Percentiles rank a stretch among this genome's conserved stretches.
These are phyloP conservation scores for Eleginops maclovinus DNA, from an alignment of 2,113 vertebrate species.

Conservation along the genomic window DNA sequence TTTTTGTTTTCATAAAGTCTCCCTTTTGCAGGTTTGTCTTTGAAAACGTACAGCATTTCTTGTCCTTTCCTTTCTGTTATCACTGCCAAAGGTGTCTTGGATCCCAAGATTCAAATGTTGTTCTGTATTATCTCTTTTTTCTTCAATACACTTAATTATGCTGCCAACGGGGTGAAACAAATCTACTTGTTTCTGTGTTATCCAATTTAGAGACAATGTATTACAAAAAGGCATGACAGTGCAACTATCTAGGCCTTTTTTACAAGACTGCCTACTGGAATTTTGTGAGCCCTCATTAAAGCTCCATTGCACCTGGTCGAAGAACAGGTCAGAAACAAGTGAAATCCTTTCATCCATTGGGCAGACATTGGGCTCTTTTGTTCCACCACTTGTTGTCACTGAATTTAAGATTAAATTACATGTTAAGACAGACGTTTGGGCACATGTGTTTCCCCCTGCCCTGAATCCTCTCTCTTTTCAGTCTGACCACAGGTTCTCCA, in stretches of 20 bases:
- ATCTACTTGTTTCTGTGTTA: conserved; percentile 1
- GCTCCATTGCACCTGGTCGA: conserved; percentile 1
- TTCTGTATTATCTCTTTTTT: neutral
- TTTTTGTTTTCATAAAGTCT: neutral
- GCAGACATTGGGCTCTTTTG: conserved; percentile 21
- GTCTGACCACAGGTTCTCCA: conserved; percentile 90
- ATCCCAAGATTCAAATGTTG: conserved; percentile 11
- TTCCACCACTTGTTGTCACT: conserved; percentile 41
- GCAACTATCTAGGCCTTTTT: conserved; percentile 14
- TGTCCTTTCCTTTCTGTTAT: conserved; percentile 20
- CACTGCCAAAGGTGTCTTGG: conserved; percentile 40
- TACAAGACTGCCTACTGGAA: neutral
- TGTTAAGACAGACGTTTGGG: conserved; percentile 64
- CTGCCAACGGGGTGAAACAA: conserved; percentile 35
- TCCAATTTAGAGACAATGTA: neutral
- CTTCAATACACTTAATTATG: neutral
- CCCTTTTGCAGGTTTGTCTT: neutral
- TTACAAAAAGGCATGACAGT: neutral
- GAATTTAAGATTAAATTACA: conserved; percentile 44
- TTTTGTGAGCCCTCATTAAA: neutral
- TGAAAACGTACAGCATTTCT: conserved; percentile 10
- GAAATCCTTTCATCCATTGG: conserved; percentile 18
- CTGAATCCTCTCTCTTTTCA: conserved; percentile 62
- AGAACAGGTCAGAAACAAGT: conserved; percentile 8
- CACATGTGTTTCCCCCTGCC: conserved; percentile 20